A percentile compares a stretch with the other conserved stretches of the same genome.
These are phyloP conservation scores for Phania funesta DNA, from an alignment of 2,888 invertebrate species.

Conservation along the genomic window DNA sequence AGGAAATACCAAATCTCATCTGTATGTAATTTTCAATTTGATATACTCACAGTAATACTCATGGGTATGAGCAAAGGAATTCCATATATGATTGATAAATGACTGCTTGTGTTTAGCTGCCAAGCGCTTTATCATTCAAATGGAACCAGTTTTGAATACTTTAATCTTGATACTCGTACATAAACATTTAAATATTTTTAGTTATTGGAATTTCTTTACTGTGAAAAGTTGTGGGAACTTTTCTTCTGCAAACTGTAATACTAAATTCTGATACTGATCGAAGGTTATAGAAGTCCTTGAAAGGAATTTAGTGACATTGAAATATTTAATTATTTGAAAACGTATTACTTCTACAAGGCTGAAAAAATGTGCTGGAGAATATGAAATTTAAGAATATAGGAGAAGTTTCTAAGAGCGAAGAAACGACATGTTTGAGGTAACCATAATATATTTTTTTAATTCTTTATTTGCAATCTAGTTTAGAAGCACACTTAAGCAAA, in stretches of 20 bases:
- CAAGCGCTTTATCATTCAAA: slow-evolving; percentile 8
- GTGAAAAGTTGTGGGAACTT: slow-evolving; percentile 24
- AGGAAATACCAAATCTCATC: slow-evolving; percentile 37
- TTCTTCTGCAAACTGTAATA: neutral
- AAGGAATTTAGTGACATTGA: too few relatives aligned
- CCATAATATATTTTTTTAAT: too few relatives aligned
- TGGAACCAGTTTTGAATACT: slow-evolving; percentile 15
- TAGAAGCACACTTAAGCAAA: too few relatives aligned
- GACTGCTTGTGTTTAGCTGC: slow-evolving; percentile 8
- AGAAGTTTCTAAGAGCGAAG: too few relatives aligned
- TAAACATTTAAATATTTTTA: slow-evolving; percentile 36
- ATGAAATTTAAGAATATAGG: too few relatives aligned
- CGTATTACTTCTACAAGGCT: too few relatives aligned
- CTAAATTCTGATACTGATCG: neutral
- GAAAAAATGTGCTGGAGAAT: too few relatives aligned
- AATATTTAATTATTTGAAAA: too few relatives aligned
- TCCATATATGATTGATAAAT: slow-evolving; percentile 8
- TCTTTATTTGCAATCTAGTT: too few relatives aligned
- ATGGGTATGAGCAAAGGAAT: slow-evolving; percentile 5
- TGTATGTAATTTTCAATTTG: slow-evolving; percentile 50
- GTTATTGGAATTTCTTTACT: slow-evolving; percentile 16
- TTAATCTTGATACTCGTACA: slow-evolving; percentile 33
- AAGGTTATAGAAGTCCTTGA: neutral
- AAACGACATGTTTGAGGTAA: too few relatives aligned
- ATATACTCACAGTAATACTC: slow-evolving; percentile 18